phyloP scores from a whole-genome alignment of 2,888 invertebrate species.

The Tetragonula carbonaria region DNA sequence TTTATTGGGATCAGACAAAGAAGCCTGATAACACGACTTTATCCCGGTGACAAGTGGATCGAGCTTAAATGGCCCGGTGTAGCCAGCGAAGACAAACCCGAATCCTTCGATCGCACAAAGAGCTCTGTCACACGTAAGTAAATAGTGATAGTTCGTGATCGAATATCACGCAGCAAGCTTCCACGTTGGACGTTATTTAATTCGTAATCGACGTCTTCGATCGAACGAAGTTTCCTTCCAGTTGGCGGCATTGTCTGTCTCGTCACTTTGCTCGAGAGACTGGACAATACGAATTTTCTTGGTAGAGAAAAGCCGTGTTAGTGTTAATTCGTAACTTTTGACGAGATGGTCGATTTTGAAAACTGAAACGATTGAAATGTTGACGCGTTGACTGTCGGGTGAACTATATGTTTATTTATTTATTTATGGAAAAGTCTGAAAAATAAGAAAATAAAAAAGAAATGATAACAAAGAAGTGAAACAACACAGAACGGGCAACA shows the following conservation, averaged over 20 bases:
- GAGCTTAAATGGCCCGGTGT: constrained; percentile 43
- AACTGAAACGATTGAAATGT: background rate
- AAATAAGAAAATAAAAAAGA: no score
- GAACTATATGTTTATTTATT: no score
- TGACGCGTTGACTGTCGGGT: no score
- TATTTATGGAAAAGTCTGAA: no score
- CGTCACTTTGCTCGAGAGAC: background rate
- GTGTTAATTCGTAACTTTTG: background rate
- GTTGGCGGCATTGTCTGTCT: background rate
- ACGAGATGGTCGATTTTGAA: background rate
- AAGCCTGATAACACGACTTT: constrained; percentile 37
- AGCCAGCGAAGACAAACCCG: constrained; percentile 45
- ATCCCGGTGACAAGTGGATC: constrained; percentile 37
- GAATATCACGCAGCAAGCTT: constrained; percentile 26
- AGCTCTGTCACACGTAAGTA: background rate
- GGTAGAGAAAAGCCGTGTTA: background rate
- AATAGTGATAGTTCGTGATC: constrained; percentile 17
- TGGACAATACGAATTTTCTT: background rate
- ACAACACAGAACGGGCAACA: no score
- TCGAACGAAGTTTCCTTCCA: background rate
- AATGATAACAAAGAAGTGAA: no score
- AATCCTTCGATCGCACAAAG: constrained; percentile 34
- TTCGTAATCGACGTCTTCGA: constrained; percentile 21
- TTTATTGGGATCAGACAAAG: constrained; percentile 20
- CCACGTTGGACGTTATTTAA: constrained; percentile 8